phyloP scores from a whole-genome alignment of 2,888 invertebrate species.

The Apodemia hepburni region DNA sequence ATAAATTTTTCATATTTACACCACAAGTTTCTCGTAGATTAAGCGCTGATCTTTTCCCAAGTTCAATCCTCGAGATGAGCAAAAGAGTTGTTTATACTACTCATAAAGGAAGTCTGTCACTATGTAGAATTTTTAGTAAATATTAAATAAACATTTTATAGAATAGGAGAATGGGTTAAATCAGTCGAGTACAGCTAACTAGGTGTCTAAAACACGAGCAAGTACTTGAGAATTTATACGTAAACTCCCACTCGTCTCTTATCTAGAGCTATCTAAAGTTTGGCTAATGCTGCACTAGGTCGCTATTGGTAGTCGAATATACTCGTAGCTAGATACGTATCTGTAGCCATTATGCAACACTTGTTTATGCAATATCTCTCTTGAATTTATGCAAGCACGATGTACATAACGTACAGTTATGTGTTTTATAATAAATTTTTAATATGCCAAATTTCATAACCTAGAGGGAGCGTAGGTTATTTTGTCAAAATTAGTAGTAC shows the following conservation, averaged over 20 bases:
- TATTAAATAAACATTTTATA: background rate
- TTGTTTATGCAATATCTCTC: background rate
- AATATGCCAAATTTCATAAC: no score
- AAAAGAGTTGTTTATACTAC: no score
- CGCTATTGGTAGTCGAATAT: slow-evolving; percentile 2
- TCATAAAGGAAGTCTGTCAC: no score
- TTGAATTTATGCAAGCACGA: no score
- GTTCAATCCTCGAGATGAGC: no score
- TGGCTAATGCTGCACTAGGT: background rate
- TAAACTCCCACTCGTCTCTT: slow-evolving; percentile 6
- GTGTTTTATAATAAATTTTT: no score
- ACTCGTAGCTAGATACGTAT: slow-evolving; percentile 4
- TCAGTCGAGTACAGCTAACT: slow-evolving; percentile 14
- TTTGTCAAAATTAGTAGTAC: no score
- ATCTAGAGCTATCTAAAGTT: slow-evolving; percentile 9
- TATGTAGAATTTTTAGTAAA: background rate
- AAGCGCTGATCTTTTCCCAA: no score
- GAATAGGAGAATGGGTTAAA: background rate
- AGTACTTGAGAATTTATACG: slow-evolving; percentile 14
- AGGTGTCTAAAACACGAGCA: slow-evolving; percentile 14
- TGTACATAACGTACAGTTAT: no score
- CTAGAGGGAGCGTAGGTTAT: no score
- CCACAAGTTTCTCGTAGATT: no score
- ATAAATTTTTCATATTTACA: no score
- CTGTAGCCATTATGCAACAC: slow-evolving; percentile 1